Evolutionary conservation across 2,113 vertebrate genomes (phyloP).

Genomic region (Eulemur macaco): DNA sequence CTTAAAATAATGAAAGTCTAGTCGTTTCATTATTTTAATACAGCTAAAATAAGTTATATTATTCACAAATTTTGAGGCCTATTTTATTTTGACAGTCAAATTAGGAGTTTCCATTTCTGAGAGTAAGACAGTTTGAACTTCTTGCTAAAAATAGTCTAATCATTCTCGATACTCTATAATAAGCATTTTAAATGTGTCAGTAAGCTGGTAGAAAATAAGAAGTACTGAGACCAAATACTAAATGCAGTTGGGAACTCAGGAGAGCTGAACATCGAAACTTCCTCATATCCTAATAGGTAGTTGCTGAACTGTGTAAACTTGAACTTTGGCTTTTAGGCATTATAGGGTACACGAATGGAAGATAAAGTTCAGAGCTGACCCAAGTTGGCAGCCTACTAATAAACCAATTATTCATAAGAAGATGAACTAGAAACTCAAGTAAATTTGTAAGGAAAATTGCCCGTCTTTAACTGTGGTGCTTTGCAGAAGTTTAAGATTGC

Average conservation of each 20-base stretch:
- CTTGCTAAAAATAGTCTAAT: background rate
- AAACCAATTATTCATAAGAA: background rate
- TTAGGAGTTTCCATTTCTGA: slow-evolving; percentile 3
- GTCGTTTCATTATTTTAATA: slow-evolving; percentile 2
- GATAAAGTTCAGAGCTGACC: background rate
- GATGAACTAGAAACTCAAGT: background rate
- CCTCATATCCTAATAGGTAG: background rate
- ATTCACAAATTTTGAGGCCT: background rate
- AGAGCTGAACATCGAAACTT: background rate
- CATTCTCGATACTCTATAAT: background rate
- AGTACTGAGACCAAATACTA: background rate
- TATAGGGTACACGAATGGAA: background rate
- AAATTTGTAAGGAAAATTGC: background rate
- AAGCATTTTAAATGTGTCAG: background rate
- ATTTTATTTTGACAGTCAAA: slow-evolving; percentile 16
- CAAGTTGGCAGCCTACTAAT: background rate
- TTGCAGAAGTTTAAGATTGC: background rate
- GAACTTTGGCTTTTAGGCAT: background rate
- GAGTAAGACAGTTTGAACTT: background rate
- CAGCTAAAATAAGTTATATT: background rate
- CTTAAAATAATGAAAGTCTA: slow-evolving; percentile 15
- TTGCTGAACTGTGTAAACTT: background rate
- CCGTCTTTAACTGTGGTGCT: background rate
- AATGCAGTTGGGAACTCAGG: background rate
- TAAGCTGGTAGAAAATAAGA: background rate